phyloP scores from a whole-genome alignment of 2,113 vertebrate genomes.

The Petrocephalus microphthalmus region DNA sequence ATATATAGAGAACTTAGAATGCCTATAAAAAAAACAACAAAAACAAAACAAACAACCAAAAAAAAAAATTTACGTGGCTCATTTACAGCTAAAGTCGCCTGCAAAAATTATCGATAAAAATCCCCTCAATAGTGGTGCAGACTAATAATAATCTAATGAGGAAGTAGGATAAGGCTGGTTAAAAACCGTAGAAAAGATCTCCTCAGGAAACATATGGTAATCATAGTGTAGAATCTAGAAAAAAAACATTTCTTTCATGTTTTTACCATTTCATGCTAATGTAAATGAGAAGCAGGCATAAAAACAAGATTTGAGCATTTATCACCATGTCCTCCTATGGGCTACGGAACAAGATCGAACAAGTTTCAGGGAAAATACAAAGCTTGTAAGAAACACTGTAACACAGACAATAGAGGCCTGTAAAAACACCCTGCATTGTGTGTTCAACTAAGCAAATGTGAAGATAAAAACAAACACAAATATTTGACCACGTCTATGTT shows the following conservation, averaged over 20 bases:
- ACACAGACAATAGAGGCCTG: background rate
- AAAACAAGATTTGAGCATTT: background rate
- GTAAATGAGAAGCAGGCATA: background rate
- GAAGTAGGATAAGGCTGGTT: background rate
- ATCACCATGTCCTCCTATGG: background rate
- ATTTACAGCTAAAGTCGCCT: background rate
- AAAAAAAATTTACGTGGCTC: background rate
- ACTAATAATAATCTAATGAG: background rate
- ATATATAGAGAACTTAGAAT: background rate
- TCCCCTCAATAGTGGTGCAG: background rate
- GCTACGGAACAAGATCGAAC: background rate
- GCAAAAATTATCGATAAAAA: background rate
- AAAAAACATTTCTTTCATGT: background rate
- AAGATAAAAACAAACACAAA: constrained; percentile 4
- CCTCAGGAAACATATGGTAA: background rate
- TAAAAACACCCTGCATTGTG: background rate
- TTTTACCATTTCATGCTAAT: background rate
- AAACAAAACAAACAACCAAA: background rate
- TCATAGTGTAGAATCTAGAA: background rate
- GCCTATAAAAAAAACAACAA: background rate
- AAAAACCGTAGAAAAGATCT: background rate
- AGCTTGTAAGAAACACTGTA: background rate
- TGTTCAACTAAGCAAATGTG: background rate
- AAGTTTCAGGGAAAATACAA: background rate
- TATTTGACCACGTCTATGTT: background rate